Conservation (phyloP, 2,888 invertebrate genomes). For the Sminthurides aquaticus region DNA sequence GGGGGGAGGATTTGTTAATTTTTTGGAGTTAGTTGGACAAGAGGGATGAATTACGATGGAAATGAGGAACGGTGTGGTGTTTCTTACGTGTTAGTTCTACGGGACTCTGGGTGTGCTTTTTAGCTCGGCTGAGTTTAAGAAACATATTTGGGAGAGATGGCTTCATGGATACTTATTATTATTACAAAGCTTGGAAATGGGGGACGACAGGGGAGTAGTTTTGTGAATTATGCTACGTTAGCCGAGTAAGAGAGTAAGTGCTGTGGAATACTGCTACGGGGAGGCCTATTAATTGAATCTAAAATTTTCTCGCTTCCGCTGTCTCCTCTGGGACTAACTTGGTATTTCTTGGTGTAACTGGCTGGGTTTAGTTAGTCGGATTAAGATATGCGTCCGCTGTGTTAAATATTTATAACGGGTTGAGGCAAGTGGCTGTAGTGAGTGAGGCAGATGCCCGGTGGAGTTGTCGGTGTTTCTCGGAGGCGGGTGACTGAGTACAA, state of each 20-base stretch:
- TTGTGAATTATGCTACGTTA: neutral
- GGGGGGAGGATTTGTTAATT: too few species aligned
- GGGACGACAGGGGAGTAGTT: neutral
- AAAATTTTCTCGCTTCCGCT: neutral
- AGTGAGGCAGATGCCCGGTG: neutral
- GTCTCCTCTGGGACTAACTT: neutral
- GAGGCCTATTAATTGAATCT: neutral
- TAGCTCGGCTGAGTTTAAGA: too few species aligned
- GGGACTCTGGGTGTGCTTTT: too few species aligned
- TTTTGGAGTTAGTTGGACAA: too few species aligned
- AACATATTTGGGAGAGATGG: too few species aligned
- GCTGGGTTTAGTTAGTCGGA: neutral
- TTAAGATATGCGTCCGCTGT: neutral
- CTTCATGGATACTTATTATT: neutral
- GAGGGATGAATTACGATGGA: too few species aligned
- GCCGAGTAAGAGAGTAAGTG: neutral
- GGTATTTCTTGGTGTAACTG: neutral
- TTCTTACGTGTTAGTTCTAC: too few species aligned
- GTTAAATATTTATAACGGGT: neutral
- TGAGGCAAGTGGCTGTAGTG: neutral
- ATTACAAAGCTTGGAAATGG: neutral
- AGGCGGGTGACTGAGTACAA: neutral
- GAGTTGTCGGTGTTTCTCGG: too few species aligned
- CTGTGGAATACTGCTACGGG: neutral
- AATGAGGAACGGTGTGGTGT: too few species aligned